Evolutionary conservation across 2,888 invertebrate genomes (phyloP).

Genomic region (Thereva nobilitata): DNA sequence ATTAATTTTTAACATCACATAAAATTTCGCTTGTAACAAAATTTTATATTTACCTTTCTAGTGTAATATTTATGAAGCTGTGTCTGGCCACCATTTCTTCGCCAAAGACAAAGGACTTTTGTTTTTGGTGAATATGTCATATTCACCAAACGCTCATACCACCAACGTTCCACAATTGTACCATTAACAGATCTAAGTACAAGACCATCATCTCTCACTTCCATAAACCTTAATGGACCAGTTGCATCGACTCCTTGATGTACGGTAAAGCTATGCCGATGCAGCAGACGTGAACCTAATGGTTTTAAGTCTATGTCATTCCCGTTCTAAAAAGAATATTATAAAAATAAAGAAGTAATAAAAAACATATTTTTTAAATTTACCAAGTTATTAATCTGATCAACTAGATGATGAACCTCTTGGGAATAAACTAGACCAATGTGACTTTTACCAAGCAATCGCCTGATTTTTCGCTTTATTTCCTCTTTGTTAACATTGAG

Average conservation of each 20-base stretch:
- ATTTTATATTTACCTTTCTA: slow-evolving; percentile 75
- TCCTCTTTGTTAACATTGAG: slow-evolving; percentile 83
- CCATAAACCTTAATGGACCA: slow-evolving; percentile 85
- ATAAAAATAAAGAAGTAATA: slow-evolving; percentile 4
- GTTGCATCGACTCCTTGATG: slow-evolving; percentile 93
- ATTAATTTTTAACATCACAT: slow-evolving; percentile 17
- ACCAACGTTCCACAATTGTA: slow-evolving; percentile 93
- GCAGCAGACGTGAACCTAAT: slow-evolving; percentile 89
- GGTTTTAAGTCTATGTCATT: slow-evolving; percentile 98
- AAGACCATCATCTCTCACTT: slow-evolving; percentile 95
- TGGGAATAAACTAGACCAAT: slow-evolving; percentile 97
- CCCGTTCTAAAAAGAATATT: slow-evolving; percentile 72
- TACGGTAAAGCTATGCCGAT: slow-evolving; percentile 97
- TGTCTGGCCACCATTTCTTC: slow-evolving; percentile 91
- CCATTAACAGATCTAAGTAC: slow-evolving; percentile 82
- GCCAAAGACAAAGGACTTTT: slow-evolving; percentile 95
- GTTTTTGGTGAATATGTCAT: slow-evolving; percentile 99
- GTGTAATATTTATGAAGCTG: slow-evolving; percentile 98
- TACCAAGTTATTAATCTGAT: slow-evolving; percentile 92
- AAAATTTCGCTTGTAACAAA: background rate
- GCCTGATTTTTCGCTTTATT: slow-evolving; percentile 81
- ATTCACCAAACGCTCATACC: slow-evolving; percentile 98
- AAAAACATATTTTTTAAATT: slow-evolving; percentile 43
- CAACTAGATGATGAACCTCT: slow-evolving; percentile 94
- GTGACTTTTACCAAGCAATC: slow-evolving; percentile 96